These are phyloP conservation scores for Stictocephala bisonia DNA, from an alignment of 2,888 invertebrate genomes.

Conservation along the genomic window DNA sequence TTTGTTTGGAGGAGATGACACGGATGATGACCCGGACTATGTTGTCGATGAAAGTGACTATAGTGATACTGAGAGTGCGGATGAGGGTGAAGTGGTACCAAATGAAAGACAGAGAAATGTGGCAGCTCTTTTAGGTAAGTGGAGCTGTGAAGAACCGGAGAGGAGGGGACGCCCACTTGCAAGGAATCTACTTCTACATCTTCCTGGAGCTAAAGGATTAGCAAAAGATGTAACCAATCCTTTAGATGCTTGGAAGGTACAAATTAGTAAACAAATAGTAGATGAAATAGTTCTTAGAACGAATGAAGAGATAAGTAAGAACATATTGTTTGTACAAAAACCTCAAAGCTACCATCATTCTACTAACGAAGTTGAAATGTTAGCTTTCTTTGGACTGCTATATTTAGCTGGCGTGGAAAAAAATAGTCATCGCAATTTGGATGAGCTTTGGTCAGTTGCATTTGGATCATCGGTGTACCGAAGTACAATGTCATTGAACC, in stretches of 20 bases:
- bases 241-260: slow-evolving; percentile 20
- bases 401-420: slow-evolving; percentile 24
- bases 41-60: too few relatives aligned
- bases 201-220: slow-evolving; percentile 20
- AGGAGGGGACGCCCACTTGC: slow-evolving; percentile 25
- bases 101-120: too few relatives aligned
- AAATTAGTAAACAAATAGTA: slow-evolving; percentile 24
- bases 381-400: slow-evolving; percentile 34
- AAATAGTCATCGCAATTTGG: slow-evolving; percentile 37
- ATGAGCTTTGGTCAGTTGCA: slow-evolving; percentile 44
- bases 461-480: too few relatives aligned
- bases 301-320: slow-evolving; percentile 2
- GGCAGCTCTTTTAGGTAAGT: too few relatives aligned
- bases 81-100: too few relatives aligned
- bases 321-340: not conserved
- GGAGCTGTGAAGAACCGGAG: too few relatives aligned
- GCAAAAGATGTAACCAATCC: slow-evolving; percentile 20
- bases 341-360: slow-evolving; percentile 12
- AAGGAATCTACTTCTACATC: slow-evolving; percentile 26
- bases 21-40: too few relatives aligned
- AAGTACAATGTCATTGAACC: slow-evolving; percentile 37
- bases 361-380: slow-evolving; percentile 5
- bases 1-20: too few relatives aligned
- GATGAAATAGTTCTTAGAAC: slow-evolving; percentile 19
- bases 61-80: too few relatives aligned